Conservation (phyloP, 2,113 vertebrate genomes). For the Cnemophilus loriae region DNA sequence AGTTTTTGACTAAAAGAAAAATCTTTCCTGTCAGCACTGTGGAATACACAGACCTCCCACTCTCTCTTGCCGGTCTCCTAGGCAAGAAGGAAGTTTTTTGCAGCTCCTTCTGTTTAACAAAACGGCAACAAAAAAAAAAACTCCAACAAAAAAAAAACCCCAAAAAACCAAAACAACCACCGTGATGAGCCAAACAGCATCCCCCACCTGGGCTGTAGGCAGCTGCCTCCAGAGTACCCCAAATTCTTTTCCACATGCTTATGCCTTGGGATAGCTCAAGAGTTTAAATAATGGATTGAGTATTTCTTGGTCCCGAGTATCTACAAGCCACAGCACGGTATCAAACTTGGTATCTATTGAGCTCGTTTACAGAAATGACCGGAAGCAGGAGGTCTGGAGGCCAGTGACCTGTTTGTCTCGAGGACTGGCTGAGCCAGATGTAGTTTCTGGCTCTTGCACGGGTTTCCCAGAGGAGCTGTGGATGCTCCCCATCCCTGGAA, state of each 20-base stretch:
- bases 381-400: not conserved
- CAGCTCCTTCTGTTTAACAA: not conserved
- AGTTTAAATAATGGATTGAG: not conserved
- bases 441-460: not conserved
- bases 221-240: not conserved
- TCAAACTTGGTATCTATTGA: not conserved
- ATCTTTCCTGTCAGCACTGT: not conserved
- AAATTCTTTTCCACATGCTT: not conserved
- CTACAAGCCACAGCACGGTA: rapidly evolving
- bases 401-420: not conserved
- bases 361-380: rapidly evolving
- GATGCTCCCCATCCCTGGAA: not conserved
- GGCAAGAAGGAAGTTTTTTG: not conserved
- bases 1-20: not conserved
- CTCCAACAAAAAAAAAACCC: too few species aligned
- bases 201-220: not conserved
- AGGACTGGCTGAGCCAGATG: not conserved
- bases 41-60: not conserved
- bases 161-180: not conserved
- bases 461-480: not conserved
- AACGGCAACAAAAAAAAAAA: not conserved
- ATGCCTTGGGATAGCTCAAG: not conserved
- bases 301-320: not conserved
- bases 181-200: not conserved
- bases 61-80: not conserved